Conservation (phyloP, 2,888 invertebrate species). For the Lathronympha strigana region DNA sequence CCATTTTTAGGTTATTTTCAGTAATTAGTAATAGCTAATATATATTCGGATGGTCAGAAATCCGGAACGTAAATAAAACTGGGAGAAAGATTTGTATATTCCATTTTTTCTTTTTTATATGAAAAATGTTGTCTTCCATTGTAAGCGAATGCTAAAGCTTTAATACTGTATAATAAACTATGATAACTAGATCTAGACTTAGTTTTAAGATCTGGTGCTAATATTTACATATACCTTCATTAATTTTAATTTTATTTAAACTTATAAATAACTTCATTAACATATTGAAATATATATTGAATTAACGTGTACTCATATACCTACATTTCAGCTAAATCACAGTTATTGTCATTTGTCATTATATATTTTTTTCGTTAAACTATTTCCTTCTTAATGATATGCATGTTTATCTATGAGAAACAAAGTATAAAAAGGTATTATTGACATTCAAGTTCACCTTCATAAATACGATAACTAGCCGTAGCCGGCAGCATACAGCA, state of each 20-base stretch:
- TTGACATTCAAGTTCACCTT: background rate
- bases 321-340: background rate
- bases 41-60: background rate
- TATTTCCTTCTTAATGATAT: too few relatives aligned
- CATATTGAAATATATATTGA: background rate
- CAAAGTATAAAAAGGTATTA: background rate
- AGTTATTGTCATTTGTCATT: slow-evolving; percentile 13
- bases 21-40: background rate
- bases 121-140: slow-evolving; percentile 63
- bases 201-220: slow-evolving; percentile 57
- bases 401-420: too few relatives aligned
- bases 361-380: too few relatives aligned
- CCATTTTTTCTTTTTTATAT: background rate
- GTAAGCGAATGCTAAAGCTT: slow-evolving; percentile 69
- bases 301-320: background rate
- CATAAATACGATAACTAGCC: background rate
- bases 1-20: background rate
- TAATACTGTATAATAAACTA: slow-evolving; percentile 69
- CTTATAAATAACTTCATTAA: background rate
- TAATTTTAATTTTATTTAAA: background rate
- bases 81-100: background rate
- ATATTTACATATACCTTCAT: slow-evolving; percentile 36
- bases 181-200: slow-evolving; percentile 40
- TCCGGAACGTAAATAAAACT: background rate
- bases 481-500: background rate